phyloP scores from a whole-genome alignment of 2,797 vertebrate species.

The Lateolabrax maculatus region DNA sequence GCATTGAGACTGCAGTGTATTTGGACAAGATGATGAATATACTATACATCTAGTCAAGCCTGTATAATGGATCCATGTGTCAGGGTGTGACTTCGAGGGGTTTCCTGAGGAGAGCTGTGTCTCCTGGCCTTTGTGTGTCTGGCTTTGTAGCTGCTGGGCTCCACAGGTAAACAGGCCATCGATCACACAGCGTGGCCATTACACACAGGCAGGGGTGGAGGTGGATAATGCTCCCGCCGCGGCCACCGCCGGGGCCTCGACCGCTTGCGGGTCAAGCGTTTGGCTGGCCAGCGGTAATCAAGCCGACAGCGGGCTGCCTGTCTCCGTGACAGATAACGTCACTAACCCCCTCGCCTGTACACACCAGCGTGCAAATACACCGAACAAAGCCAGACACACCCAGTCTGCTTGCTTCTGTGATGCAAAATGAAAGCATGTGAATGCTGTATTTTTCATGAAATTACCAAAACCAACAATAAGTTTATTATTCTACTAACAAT shows the following conservation, averaged over 20 bases:
- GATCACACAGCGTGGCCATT: conserved; percentile 79
- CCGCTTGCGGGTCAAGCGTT: conserved; percentile 79
- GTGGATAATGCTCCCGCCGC: conserved; percentile 79
- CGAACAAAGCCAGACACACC: background rate
- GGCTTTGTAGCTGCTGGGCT: conserved; percentile 66
- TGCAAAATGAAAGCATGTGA: background rate
- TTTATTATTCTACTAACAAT: background rate
- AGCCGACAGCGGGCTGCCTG: conserved; percentile 73
- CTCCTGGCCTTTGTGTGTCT: conserved; percentile 70
- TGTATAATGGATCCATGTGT: conserved; percentile 74
- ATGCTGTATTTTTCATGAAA: background rate
- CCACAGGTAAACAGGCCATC: conserved; percentile 81
- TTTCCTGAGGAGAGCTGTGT: conserved; percentile 73
- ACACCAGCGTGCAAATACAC: conserved; percentile 49
- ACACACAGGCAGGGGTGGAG: conserved; percentile 79
- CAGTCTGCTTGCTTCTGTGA: conserved; percentile 15
- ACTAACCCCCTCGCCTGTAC: conserved; percentile 57
- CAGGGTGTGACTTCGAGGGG: conserved; percentile 71
- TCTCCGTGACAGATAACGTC: conserved; percentile 79
- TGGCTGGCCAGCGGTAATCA: conserved; percentile 79
- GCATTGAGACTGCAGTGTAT: conserved; percentile 27
- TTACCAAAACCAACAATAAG: background rate
- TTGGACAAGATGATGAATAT: conserved; percentile 72
- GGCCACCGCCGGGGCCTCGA: conserved; percentile 74
- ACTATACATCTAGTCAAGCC: conserved; percentile 61